phyloP scores from a whole-genome alignment of 2,888 invertebrate genomes.

The Monochamus alternatus region DNA sequence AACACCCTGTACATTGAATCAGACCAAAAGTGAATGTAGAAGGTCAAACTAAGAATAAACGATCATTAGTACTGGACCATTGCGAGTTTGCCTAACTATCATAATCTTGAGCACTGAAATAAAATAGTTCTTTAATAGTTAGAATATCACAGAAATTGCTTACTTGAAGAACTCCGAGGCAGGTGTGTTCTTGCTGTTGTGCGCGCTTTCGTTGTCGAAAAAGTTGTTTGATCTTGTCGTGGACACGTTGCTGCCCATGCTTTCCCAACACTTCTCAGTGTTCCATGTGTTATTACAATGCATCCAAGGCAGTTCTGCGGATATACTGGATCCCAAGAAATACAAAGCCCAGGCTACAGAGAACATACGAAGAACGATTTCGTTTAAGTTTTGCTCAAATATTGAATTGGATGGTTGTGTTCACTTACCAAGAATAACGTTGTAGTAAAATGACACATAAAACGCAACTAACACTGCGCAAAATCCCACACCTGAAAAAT shows the following conservation, averaged over 20 bases:
- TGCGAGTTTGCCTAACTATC: no score
- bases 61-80: no score
- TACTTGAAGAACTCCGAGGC: slow-evolving; percentile 87
- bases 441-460: slow-evolving; percentile 88
- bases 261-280: slow-evolving; percentile 81
- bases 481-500: slow-evolving; percentile 80
- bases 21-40: no score
- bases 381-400: background rate
- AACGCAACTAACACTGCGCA: slow-evolving; percentile 86
- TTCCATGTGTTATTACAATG: slow-evolving; percentile 89
- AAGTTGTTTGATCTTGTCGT: background rate
- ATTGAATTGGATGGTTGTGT: background rate
- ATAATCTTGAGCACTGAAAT: no score
- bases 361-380: background rate
- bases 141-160: slow-evolving; percentile 61
- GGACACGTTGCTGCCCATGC: slow-evolving; percentile 55
- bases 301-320: slow-evolving; percentile 84
- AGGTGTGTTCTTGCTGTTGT: slow-evolving; percentile 77
- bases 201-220: slow-evolving; percentile 66
- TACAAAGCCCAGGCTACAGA: slow-evolving; percentile 81
- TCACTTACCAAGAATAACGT: slow-evolving; percentile 85
- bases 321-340: slow-evolving; percentile 82
- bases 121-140: no score
- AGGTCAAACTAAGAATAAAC: no score
- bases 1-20: no score